Base-by-base conservation (phyloP, 2,113 vertebrate species). In the Sceloporus undulatus region DNA sequence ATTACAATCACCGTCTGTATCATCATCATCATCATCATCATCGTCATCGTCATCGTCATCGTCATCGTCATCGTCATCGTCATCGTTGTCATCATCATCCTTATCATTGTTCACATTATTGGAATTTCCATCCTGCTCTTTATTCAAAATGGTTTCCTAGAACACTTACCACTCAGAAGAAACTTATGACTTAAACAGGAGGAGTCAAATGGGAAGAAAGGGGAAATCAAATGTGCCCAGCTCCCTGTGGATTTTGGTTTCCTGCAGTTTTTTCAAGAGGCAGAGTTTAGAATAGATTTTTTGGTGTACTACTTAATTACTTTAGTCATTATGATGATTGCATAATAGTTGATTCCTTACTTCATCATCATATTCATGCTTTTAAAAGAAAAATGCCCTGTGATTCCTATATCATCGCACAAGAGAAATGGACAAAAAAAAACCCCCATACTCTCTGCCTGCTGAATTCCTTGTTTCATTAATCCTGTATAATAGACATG, bases 261-360 rank as follows among this genome's bases (percentile, higher is more conserved):
- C 94, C 90, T 92, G 94, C 84, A 80, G 87, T 93, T 92, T 29
- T 71, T 85, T 94, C 91, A 88, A 90, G 62, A 87, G 77, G 82
- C 75, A 82, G 88, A 91, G 38, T 86, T 92, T 92, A 66, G 56
- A 54, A 83, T 89, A 88, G 27, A 91, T 75, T 89, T 90, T 90
- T 95, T 68, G 94, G 79, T 71, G 82, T 65, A 66, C 85, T 89
- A 91, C 85, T 92, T 95, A 94, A 96, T 96, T 92, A 91, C 87
- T 84, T 77, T 91, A 86, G 89, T 92, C 92, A 90, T 71, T 93
- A 93, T 91, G 83, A 92, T 94, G 93, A 93, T 92, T 91, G 89
- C 89, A 87, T 90, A 79, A 88, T 80, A 91, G 92, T 94, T 93
- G 90, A 62, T 89, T 82, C 90, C 91, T 89, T 85, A 83, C 85